phyloP scores from a whole-genome alignment of 2,888 invertebrate species.

The Ormia ochracea region DNA sequence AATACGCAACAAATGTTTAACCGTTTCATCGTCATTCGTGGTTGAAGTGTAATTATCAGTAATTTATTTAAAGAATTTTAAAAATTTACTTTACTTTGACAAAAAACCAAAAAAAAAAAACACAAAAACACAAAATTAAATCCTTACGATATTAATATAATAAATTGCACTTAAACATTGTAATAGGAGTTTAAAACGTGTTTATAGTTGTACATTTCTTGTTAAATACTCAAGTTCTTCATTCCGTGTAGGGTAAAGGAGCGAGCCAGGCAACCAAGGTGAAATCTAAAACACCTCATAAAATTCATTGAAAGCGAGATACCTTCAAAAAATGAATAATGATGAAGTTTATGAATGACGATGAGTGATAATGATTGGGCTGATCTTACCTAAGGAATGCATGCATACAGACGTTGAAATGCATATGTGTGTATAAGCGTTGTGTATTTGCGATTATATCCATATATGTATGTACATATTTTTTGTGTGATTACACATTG shows the following conservation, averaged over 20 bases:
- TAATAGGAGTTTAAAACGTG: conserved; percentile 26
- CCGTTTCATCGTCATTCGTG: not conserved
- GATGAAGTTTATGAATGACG: conserved; percentile 32
- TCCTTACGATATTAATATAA: not conserved
- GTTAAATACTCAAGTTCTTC: conserved; percentile 36
- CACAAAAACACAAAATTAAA: not conserved
- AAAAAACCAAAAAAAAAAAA: not conserved
- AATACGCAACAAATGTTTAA: not conserved
- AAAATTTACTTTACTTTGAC: not conserved
- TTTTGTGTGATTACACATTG: conserved; percentile 9
- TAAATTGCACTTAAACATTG: not conserved
- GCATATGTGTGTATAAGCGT: not conserved
- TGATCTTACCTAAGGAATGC: conserved; percentile 50
- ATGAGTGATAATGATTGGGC: conserved; percentile 14
- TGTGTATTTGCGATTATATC: too few species aligned
- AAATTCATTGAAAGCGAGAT: conserved; percentile 20
- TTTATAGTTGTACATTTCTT: conserved; percentile 13
- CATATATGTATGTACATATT: not conserved
- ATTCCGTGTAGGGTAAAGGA: not conserved
- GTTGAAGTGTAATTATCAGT: conserved; percentile 13
- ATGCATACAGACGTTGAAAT: conserved; percentile 13
- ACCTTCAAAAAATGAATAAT: conserved; percentile 27
- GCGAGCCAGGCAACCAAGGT: not conserved
- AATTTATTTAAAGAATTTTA: conserved; percentile 17
- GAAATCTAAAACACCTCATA: conserved; percentile 35